These are phyloP conservation scores for Oscheius myriophilus DNA, from an alignment of 2,888 invertebrate genomes.

Conservation along the genomic window DNA sequence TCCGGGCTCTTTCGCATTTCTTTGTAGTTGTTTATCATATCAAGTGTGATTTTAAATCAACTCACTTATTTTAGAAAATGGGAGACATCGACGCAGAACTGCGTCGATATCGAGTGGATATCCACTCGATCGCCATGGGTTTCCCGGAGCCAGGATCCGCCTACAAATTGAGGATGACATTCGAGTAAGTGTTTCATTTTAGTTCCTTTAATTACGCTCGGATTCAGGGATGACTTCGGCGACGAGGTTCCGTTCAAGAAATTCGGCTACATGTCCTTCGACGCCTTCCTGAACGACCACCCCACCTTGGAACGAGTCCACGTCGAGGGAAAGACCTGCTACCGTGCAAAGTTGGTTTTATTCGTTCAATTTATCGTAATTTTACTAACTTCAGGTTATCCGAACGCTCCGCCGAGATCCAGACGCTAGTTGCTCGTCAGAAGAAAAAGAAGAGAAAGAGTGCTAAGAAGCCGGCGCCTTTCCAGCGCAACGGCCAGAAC, in stretches of 20 bases:
- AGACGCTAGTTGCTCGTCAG: slow-evolving; percentile 11
- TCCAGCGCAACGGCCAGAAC: not conserved
- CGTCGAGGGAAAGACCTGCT: slow-evolving; percentile 14
- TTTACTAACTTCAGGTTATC: not conserved
- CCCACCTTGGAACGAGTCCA: slow-evolving; percentile 5
- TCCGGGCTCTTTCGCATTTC: too few species aligned
- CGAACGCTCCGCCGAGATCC: slow-evolving; percentile 16
- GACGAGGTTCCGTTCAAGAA: slow-evolving; percentile 20
- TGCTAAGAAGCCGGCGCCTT: slow-evolving; percentile 3
- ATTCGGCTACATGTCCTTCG: slow-evolving; percentile 18
- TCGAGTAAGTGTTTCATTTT: not conserved
- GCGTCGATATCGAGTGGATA: slow-evolving; percentile 12
- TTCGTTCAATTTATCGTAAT: not conserved
- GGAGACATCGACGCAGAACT: not conserved
- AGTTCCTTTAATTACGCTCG: not conserved
- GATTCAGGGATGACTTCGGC: slow-evolving; percentile 9
- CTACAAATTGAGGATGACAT: slow-evolving; percentile 18
- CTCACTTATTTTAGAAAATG: not conserved
- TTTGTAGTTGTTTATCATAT: too few species aligned
- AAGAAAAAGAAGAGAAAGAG: slow-evolving; percentile 24
- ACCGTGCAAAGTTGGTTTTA: slow-evolving; percentile 17
- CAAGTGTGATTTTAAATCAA: too few species aligned
- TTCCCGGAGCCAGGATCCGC: slow-evolving; percentile 18
- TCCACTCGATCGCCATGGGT: slow-evolving; percentile 13
- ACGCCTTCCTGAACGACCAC: slow-evolving; percentile 23